phyloP scores from a whole-genome alignment of 1,140 invertebrate genomes.

The Apis florea region DNA sequence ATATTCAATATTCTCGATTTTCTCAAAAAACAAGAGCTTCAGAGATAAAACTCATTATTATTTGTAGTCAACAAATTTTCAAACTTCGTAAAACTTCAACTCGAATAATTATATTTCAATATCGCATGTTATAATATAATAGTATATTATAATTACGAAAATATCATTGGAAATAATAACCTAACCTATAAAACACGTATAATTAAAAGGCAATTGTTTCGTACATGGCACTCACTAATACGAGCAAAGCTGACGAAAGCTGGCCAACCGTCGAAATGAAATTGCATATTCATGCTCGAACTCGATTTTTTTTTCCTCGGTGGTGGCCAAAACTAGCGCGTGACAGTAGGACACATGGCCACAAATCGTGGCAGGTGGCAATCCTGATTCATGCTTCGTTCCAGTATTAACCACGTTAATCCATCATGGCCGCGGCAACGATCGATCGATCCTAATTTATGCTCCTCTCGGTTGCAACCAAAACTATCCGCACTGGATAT shows the following conservation, averaged over 20 bases:
- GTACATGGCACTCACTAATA: not conserved
- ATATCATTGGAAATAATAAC: no score
- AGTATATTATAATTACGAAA: no score
- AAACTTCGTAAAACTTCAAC: no score
- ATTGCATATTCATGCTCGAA: conserved; percentile 70
- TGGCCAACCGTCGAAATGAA: conserved; percentile 61
- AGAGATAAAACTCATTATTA: no score
- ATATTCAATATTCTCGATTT: no score
- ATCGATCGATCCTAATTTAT: conserved; percentile 62
- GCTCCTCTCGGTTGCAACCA: conserved; percentile 16
- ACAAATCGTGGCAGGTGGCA: conserved; percentile 67
- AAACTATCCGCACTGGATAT: not conserved
- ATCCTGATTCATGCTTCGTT: conserved; percentile 65
- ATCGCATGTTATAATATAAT: no score
- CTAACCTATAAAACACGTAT: not conserved
- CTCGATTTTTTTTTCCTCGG: conserved; percentile 33
- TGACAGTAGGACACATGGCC: conserved; percentile 45
- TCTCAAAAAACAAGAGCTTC: no score
- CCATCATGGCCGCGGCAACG: conserved; percentile 50
- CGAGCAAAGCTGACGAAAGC: no score
- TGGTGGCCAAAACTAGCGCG: conserved; percentile 43
- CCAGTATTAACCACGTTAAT: conserved; percentile 62
- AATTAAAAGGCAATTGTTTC: not conserved
- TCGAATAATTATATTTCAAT: no score
- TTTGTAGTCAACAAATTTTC: no score